These are phyloP conservation scores for Rhagoletis pomonella DNA, from an alignment of 1,140 invertebrate species.

Conservation along the genomic window DNA sequence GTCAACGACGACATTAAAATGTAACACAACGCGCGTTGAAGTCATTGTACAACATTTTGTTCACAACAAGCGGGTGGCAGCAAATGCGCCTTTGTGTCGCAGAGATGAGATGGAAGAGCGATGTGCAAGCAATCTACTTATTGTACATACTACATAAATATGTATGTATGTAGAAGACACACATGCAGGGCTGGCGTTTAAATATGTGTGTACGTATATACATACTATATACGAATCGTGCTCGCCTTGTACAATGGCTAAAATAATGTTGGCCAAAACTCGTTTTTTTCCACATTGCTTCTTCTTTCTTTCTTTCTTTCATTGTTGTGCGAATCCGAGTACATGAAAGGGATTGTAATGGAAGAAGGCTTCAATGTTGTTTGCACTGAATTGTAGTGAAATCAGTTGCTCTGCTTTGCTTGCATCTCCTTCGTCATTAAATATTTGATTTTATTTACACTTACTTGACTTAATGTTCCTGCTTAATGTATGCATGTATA, in stretches of 20 bases:
- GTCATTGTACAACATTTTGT: slow-evolving; percentile 41
- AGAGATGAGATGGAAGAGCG: background rate
- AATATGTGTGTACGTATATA: background rate
- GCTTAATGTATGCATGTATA: background rate
- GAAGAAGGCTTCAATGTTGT: background rate
- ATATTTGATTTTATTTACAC: slow-evolving; percentile 20
- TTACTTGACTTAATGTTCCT: slow-evolving; percentile 11
- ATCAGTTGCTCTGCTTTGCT: background rate
- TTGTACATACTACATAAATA: too few relatives aligned
- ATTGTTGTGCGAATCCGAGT: background rate
- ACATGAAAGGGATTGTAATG: slow-evolving; percentile 22
- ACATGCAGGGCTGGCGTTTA: background rate
- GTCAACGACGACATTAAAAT: background rate
- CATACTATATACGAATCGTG: too few relatives aligned
- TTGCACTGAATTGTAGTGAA: slow-evolving; percentile 28
- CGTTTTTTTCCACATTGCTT: background rate
- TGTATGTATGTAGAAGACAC: background rate
- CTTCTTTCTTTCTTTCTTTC: background rate
- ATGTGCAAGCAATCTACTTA: slow-evolving; percentile 6
- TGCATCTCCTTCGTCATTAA: slow-evolving; percentile 37
- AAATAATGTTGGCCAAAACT: slow-evolving; percentile 23
- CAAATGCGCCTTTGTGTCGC: background rate
- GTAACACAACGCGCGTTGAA: slow-evolving; percentile 20
- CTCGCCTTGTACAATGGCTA: background rate
- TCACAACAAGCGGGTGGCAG: background rate